phyloP scores from a whole-genome alignment of 1,140 invertebrate genomes.

The Nymphalis io region DNA sequence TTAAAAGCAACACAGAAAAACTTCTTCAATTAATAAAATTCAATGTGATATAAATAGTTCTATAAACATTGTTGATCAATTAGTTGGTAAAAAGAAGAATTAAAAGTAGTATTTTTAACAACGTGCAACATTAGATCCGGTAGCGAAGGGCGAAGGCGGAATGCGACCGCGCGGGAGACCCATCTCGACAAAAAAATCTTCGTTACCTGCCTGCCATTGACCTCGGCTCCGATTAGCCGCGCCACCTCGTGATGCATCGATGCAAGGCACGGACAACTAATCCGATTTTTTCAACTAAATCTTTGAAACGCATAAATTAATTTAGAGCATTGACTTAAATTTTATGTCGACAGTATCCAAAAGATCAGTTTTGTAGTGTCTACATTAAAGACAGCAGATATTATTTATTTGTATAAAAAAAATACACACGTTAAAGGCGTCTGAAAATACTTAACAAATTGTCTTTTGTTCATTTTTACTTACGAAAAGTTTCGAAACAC shows the following conservation, averaged over 20 bases:
- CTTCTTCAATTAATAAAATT: not conserved
- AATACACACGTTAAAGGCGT: too few species aligned
- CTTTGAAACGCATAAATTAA: slow-evolving; percentile 45
- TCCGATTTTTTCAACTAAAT: slow-evolving; percentile 43
- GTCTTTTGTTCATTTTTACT: not conserved
- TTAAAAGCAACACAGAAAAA: not conserved
- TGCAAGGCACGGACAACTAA: slow-evolving; percentile 54
- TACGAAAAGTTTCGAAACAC: not conserved
- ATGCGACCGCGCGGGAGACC: slow-evolving; percentile 48
- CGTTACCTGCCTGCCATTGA: slow-evolving; percentile 74
- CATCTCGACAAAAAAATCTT: slow-evolving; percentile 60
- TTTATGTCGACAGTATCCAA: not conserved
- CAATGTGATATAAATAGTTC: not conserved
- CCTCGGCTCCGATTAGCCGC: slow-evolving; percentile 59
- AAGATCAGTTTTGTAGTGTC: not conserved
- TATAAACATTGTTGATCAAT: not conserved
- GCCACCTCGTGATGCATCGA: slow-evolving; percentile 53
- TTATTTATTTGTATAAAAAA: too few species aligned
- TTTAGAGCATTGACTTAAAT: slow-evolving; percentile 29
- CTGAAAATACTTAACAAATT: too few species aligned
- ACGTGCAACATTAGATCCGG: slow-evolving; percentile 61
- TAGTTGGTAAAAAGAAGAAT: not conserved
- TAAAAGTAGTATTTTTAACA: slow-evolving; percentile 15
- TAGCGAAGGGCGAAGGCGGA: slow-evolving; percentile 53
- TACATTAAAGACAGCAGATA: not conserved